Evolutionary conservation across 30 jellyfish, hydroid and myxozoan genomes (phyloP), one percentile per base, ranked within the genome.

Genomic region (Nemopilema nomurai): DNA sequence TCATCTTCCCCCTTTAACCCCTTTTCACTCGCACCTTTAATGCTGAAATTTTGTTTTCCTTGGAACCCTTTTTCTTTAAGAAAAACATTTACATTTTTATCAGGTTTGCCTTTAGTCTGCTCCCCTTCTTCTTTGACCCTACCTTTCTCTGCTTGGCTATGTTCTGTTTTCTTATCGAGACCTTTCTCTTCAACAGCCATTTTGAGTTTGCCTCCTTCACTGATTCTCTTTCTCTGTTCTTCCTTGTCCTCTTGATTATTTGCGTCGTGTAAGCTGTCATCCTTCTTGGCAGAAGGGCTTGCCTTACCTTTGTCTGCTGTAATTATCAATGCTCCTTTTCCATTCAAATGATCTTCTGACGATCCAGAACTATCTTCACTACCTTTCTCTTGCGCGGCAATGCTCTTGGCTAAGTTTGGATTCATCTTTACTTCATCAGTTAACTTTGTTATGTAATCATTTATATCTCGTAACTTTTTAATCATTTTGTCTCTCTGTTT

Each of bases 401-500:
- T 13, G 57, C 57, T 41, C 13, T 41, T 41, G 7, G 33, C 65
- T 1, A 33, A 28, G 16, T 21, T 57, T 18, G 91, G 82, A 8
- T 83, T 83, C 28, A 51, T 32, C 27, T 68, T 75, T 19, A 62
- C 89, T 28, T 71, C 89, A 69, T 86, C 95, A 17, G 89, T 77
- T 51, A 86, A 67, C 28, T 77, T 41, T 52, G 57, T 69, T 0
- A 86, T 86, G 65, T 76, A 76, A 8, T 76, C 95, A 30, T 86
- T 86, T 53, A 86, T 86, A 20, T 86, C 89, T 18, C 49, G 82
- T 21, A 86, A 51, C 62, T 78, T 77, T 51, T 80, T 77, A 28
- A 76, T 64, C 89, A 86, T 76, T 68, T 62, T 86, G 26, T 86
- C 95, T 25, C 89, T 64, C 51, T 76, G 89, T 23, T 62, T 77